Base-by-base conservation (phyloP, 2,797 vertebrate genomes). In the Melanotaenia pygmaea region DNA sequence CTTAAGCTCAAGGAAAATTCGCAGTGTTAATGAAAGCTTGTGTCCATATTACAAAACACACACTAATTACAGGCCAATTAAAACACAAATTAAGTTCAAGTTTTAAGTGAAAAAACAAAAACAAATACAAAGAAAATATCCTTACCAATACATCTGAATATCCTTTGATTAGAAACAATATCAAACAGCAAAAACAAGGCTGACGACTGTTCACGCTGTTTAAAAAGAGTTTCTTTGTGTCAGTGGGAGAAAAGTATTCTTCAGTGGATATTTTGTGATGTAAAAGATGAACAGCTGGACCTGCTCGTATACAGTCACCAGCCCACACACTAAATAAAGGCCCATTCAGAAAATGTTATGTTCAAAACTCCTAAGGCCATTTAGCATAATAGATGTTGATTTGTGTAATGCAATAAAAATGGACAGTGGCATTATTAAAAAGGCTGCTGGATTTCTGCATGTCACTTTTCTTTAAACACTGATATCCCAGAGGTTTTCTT, bases 131-230 rank as follows among this genome's bases (percentile, higher is more conserved):
- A 60, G 69, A 59, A 40, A 56, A 40, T 66, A 69, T 61, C 71
- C 57, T 40, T 43, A 77, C 37, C 67, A 72, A 65, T 59, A 75
- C 26, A 22, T 80, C 45, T 56, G 72, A 11, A 53, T 78, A 64
- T 64, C 59, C 81, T 82, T 73, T 87, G 63, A 80, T 83, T 69
- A 71, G 70, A 91, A 92, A 84, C 75, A 72, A 90, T 86, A 86
- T 65, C 71, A 63, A 89, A 89, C 87, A 88, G 75, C 85, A 71
- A 84, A 88, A 90, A 83, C 74, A 83, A 84, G 59, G 57, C 67
- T 69, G 80, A 79, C 83, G 72, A 74, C 86, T 83, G 76, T 80
- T 79, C 77, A 87, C 58, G 4, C 64, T 26, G 72, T 82, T 86
- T 66, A 80, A 84, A 82, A 83, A 76, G 14, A 59, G 69, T 77